Base-by-base conservation (phyloP, 2,888 invertebrate species). In the Nephrotoma flavescens region DNA sequence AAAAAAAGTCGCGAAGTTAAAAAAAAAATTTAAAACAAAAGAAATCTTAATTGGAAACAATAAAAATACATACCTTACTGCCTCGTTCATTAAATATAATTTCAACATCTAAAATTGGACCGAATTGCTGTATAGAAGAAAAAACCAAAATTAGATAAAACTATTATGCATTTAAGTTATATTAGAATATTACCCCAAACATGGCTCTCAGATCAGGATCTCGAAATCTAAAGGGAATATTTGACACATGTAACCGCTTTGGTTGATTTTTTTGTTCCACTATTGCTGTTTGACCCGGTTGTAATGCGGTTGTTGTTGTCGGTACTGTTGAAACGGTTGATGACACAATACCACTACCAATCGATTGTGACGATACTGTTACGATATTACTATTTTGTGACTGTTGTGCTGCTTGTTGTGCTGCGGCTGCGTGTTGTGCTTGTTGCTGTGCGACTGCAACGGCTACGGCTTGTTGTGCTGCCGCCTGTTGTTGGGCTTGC, bases 71-170 rank as follows among this genome's bases (percentile, higher is more conserved):
- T 96, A 99, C 99, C 98, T 99, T 99, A 90, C 99, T 99, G 92
- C 99, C 99, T 90, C 99, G 95, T 94, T 99, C 99, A 93, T 99
- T 99, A 95, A 99, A 99, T 92, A 99, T 99, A 91, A 99, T 99
- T 95, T 99, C 99, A 93, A 99, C 99, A 93, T 99, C 99, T 92
- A 99, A 95, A 92, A 99, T 99, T 91, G 96, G 96, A 92, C 99
- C 99, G 94, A 97, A 99, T 96, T 98, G 98, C 98, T 98, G 95
- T 91, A 91, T 87, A 86, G 7, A 57, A 47, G 5, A 83, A 87
- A 41, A 57, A 83, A 15, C 71, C 7, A 12, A 52, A 52, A 42
- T 57, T 15, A 86, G 44, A 47, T 44, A n/a, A 31, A 45, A 86
- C 19, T 42, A 85, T 83, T 15, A 83, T 9, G n/a, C 47, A 47